Evolutionary conservation across 2,888 invertebrate species (phyloP).

Genomic region (Rhimphoctona megacephalus): DNA sequence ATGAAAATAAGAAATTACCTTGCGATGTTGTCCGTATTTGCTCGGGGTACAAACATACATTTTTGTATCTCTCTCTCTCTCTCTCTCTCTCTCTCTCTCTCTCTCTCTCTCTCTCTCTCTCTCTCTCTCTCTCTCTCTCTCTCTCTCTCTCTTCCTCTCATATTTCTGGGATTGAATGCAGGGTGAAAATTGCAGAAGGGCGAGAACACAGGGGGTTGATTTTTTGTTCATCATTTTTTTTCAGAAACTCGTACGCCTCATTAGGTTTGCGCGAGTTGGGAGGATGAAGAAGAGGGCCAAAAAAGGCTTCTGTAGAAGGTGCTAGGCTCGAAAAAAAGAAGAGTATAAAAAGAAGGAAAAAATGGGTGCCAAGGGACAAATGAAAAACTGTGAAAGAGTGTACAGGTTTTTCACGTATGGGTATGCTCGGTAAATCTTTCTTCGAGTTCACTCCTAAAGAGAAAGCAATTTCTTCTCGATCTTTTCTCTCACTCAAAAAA

Average conservation of each 20-base stretch:
- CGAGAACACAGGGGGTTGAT: constrained; percentile 33
- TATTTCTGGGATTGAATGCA: constrained; percentile 7
- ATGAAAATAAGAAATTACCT: constrained; percentile 60
- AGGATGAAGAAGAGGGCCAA: constrained; percentile 2
- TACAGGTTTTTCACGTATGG: constrained; percentile 54
- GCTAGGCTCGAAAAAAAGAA: constrained; percentile 24
- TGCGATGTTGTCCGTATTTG: constrained; percentile 15
- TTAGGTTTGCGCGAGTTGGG: constrained; percentile 50
- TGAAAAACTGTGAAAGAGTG: constrained; percentile 52
- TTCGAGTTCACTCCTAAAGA: constrained; percentile 18
- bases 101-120: constrained; percentile 7
- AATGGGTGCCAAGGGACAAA: constrained; percentile 35
- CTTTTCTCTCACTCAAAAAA: not conserved
- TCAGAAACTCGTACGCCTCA: constrained; percentile 58
- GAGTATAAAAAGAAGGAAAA: constrained; percentile 10
- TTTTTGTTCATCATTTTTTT: constrained; percentile 27
- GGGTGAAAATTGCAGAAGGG: constrained; percentile 46
- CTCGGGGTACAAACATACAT: not conserved
- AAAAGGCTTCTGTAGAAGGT: constrained; percentile 37
- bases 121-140: constrained; percentile 1
- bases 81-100: not conserved
- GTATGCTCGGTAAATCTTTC: constrained; percentile 32
- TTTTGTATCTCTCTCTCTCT: constrained; percentile 9
- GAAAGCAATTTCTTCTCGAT: constrained; percentile 42
- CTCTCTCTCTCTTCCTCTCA: not conserved